Percentiles rank a stretch among this genome's conserved stretches.
Conservation (phyloP, 92 coral and sea anemone genomes). For the Paramuricea clavata region DNA sequence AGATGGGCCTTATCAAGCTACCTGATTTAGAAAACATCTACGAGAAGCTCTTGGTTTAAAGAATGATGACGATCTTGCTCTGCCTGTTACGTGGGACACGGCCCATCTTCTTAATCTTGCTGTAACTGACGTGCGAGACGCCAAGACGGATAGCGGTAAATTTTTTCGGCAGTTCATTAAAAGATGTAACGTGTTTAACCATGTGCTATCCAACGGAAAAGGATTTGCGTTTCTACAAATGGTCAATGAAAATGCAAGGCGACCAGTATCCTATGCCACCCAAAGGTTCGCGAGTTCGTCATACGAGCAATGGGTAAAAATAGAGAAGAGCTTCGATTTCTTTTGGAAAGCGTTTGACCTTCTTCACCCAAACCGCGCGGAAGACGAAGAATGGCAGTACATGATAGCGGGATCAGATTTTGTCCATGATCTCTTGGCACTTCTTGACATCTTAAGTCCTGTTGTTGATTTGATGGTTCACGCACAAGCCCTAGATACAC, state of each 20-base stretch:
- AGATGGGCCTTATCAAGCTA: slow-evolving; percentile 48
- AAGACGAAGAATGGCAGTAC: slow-evolving; percentile 30
- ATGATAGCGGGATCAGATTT: slow-evolving; percentile 2
- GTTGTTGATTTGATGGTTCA: slow-evolving; percentile 42
- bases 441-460: slow-evolving; percentile 31
- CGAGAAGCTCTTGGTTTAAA: neutral
- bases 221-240: neutral
- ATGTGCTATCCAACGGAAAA: neutral
- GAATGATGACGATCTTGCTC: neutral
- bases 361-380: neutral
- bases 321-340: neutral
- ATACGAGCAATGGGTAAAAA: neutral
- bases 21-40: neutral
- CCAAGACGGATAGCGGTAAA: neutral
- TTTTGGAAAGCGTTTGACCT: neutral
- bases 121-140: neutral
- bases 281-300: slow-evolving; percentile 1
- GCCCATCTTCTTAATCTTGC: neutral
- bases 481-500: slow-evolving; percentile 48
- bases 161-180: slow-evolving; percentile 1
- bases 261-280: neutral
- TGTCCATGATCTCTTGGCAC: slow-evolving; percentile 24
- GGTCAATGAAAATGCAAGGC: neutral
- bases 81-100: slow-evolving; percentile 13
- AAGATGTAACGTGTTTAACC: slow-evolving; percentile 8